Conservation (phyloP, 2,113 vertebrate species). For the Chelonoidis abingdonii region DNA sequence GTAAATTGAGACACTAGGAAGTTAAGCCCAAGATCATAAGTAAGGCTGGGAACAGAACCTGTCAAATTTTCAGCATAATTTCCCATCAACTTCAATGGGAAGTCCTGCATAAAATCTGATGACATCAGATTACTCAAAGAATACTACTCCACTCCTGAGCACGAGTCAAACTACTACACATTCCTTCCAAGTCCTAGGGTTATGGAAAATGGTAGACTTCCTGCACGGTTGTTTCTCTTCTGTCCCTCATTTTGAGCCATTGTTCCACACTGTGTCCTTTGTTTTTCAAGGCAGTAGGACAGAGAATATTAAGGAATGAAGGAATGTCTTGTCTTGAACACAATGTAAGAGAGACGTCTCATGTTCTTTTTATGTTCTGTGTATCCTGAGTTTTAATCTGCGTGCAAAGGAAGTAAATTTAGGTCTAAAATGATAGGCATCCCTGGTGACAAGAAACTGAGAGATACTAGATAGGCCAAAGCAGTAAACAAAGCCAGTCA, state of each 20-base stretch:
- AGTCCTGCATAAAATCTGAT: background rate
- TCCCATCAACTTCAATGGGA: background rate
- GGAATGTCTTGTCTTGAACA: background rate
- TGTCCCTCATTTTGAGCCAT: slow-evolving; percentile 65
- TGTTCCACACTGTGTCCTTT: slow-evolving; percentile 66
- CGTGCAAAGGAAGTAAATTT: slow-evolving; percentile 16
- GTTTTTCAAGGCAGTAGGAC: slow-evolving; percentile 68
- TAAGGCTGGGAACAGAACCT: slow-evolving; percentile 14
- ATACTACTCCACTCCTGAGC: background rate
- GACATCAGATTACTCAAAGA: background rate
- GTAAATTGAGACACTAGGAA: slow-evolving; percentile 40
- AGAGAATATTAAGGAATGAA: slow-evolving; percentile 41
- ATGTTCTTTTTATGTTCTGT: slow-evolving; percentile 52
- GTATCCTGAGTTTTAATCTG: slow-evolving; percentile 55
- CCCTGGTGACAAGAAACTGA: background rate
- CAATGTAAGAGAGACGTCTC: slow-evolving; percentile 46
- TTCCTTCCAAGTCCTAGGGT: background rate
- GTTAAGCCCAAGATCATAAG: slow-evolving; percentile 21
- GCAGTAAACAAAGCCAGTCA: background rate
- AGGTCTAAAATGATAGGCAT: background rate
- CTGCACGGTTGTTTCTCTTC: background rate
- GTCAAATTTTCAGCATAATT: background rate
- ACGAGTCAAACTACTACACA: background rate
- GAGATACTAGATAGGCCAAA: background rate
- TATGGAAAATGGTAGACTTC: slow-evolving; percentile 32